phyloP scores from a whole-genome alignment of 2,888 invertebrate genomes.

The Agrilus cyanescens region DNA sequence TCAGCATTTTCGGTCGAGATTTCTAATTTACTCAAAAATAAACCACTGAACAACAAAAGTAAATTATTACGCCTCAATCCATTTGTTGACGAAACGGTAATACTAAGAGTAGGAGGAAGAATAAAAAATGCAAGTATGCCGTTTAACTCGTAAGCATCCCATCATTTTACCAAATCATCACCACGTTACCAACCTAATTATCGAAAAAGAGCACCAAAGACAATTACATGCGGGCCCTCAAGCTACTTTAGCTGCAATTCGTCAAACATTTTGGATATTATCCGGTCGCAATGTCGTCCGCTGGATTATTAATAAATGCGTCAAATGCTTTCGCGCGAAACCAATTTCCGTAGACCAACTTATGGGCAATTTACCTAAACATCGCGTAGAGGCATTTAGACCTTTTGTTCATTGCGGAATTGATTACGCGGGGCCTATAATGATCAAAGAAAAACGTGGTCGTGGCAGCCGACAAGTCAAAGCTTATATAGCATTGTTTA shows the following conservation, averaged over 20 bases:
- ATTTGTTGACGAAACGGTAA: constrained; percentile 11
- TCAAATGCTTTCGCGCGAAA: background rate
- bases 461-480: background rate
- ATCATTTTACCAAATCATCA: constrained; percentile 6
- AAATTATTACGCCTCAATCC: constrained; percentile 8
- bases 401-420: background rate
- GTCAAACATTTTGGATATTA: background rate
- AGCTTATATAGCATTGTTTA: background rate
- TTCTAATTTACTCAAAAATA: no score
- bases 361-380: background rate
- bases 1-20: no score
- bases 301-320: background rate
- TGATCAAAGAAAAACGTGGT: no score
- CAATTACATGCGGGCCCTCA: constrained; percentile 11
- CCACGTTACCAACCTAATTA: constrained; percentile 2
- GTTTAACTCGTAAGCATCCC: constrained; percentile 6
- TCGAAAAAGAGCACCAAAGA: background rate
- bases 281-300: constrained; percentile 1
- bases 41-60: no score
- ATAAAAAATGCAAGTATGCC: constrained; percentile 4
- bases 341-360: background rate
- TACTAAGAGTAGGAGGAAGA: constrained; percentile 11
- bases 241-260: constrained; percentile 6
- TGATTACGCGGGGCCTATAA: no score
- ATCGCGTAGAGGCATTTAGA: background rate